phyloP scores from a whole-genome alignment of 2,113 vertebrate genomes.

The Sprattus sprattus region DNA sequence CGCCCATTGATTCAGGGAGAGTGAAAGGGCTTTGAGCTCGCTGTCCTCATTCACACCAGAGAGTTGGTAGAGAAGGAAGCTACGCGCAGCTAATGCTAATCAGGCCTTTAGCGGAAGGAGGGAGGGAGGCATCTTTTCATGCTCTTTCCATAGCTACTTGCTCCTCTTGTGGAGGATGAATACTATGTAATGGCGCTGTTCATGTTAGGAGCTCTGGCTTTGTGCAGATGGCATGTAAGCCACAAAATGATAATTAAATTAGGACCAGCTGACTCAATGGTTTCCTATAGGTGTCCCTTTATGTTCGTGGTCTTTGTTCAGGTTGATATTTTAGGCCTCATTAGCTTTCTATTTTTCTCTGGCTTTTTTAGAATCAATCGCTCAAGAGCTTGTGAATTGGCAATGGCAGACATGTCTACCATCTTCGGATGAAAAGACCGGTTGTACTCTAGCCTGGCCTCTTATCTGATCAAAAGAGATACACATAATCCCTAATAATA shows the following conservation, averaged over 20 bases:
- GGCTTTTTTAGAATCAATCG: neutral
- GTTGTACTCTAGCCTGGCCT: neutral
- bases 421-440: neutral
- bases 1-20: neutral
- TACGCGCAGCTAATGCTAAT: neutral
- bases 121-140: neutral
- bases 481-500: neutral
- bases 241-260: neutral
- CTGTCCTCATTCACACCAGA: neutral
- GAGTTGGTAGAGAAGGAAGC: neutral
- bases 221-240: neutral
- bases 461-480: neutral
- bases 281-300: neutral
- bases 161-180: neutral
- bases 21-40: neutral
- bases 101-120: neutral
- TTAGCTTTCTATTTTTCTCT: neutral
- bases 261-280: neutral
- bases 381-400: neutral
- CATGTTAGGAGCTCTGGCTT: neutral
- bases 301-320: neutral
- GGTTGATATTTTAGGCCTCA: neutral
- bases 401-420: neutral
- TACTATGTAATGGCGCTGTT: neutral
- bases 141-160: neutral